Evolutionary conservation across 2,797 vertebrate species (phyloP).

Genomic region (Ibycter americanus): DNA sequence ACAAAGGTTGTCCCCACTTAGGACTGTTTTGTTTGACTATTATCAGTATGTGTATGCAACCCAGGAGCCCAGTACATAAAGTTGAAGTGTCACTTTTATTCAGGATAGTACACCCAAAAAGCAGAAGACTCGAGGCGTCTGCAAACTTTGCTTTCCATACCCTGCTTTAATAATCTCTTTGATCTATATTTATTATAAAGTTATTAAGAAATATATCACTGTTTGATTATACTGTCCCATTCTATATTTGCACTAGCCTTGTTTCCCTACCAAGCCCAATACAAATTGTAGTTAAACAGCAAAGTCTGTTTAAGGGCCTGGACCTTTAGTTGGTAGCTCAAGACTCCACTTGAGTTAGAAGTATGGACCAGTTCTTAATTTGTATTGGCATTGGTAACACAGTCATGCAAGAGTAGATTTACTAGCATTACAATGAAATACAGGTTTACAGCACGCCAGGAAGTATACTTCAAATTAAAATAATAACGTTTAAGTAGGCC

Average conservation of each 20-base stretch:
- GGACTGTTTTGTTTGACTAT: not conserved
- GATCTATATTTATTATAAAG: not conserved
- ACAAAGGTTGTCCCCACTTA: accelerated
- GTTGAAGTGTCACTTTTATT: not conserved
- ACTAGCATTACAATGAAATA: not conserved
- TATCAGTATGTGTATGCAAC: not conserved
- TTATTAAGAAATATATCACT: not conserved
- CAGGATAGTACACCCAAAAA: not conserved
- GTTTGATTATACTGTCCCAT: not conserved
- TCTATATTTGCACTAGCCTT: not conserved
- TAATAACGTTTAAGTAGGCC: not conserved
- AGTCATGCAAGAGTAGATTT: not conserved
- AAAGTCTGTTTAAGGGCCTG: not conserved
- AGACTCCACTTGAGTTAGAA: not conserved
- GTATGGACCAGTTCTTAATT: not conserved
- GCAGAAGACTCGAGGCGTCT: accelerated
- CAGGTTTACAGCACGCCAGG: not conserved
- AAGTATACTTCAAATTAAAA: not conserved
- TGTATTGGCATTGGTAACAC: not conserved
- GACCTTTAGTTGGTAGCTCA: not conserved
- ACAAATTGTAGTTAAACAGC: not conserved
- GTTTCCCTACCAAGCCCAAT: not conserved
- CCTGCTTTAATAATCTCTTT: not conserved
- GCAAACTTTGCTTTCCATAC: not conserved
- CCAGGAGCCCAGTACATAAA: not conserved